Base-by-base conservation (phyloP, 2,888 invertebrate species). In the Hipparchia semele region DNA sequence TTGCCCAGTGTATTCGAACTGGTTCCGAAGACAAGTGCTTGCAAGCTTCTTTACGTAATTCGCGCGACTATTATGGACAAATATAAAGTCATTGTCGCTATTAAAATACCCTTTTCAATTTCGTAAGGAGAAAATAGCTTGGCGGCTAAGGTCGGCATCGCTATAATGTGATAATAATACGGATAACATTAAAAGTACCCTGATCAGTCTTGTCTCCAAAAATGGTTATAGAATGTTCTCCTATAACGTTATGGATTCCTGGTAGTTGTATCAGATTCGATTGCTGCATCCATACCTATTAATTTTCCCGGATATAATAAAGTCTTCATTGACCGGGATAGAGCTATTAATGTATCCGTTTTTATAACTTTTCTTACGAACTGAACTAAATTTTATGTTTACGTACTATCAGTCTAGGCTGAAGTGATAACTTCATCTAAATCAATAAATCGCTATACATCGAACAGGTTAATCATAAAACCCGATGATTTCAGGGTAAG, bases 11-110 rank as follows among this genome's bases (percentile, higher is more conserved):
- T 70, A 72, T 62, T 68, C 75, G 73, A 84, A 87, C 87, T 78
- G 84, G 87, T 87, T 85, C 78, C 67, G 75, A 76, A 69, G 81
- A 84, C 89, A 85, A 86, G 87, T 87, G 87, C 80, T 78, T 1
- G 77, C 73, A 56, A 71, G 78, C 79, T 77, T 64, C 74, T 79
- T 78, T 86, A 88, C 88, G 86, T 88, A 87, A 90, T 86, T 86
- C 82, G 82, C 82, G 80, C 78, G 81, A 84, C 79, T 78, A 76
- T 79, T 78, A 74, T 70, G 76, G 72, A 71, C 73, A 65, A 23
- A 23, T 74, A 76, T 75, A 77, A 76, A 81, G 78, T 78, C 78
- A 77, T 77, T 76, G 80, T 73, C 70, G 70, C 58, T 61, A 69
- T 73, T 73, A 68, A 75, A 73, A 71, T 76, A 75, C n/a, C 65